A percentile compares a stretch with the other conserved stretches of the same genome.
Evolutionary conservation across 2,888 invertebrate genomes (phyloP).

Genomic region (Agriopis leucophaearia): DNA sequence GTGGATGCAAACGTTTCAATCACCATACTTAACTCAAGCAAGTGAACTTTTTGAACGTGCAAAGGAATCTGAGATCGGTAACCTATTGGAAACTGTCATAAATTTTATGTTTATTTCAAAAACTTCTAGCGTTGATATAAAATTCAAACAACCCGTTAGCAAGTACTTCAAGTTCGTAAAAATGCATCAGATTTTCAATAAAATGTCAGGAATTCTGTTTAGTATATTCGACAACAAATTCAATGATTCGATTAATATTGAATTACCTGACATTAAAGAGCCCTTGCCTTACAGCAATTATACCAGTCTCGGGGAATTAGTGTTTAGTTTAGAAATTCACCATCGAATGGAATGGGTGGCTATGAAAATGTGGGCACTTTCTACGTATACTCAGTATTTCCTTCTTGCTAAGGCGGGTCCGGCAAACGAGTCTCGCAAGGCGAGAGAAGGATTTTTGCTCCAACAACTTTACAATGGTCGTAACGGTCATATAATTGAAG

Average conservation of each 20-base stretch:
- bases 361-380: slow-evolving; percentile 6
- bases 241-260: background rate
- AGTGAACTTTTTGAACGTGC: slow-evolving; percentile 4
- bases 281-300: background rate
- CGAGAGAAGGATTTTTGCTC: slow-evolving; percentile 7
- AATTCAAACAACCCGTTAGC: slow-evolving; percentile 5
- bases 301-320: slow-evolving; percentile 8
- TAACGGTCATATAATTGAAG: slow-evolving; percentile 1
- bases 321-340: slow-evolving; percentile 5
- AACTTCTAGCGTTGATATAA: slow-evolving; percentile 3
- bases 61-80: slow-evolving; percentile 2
- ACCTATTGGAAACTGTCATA: slow-evolving; percentile 3
- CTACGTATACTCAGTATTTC: background rate
- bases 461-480: slow-evolving; percentile 7
- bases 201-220: background rate
- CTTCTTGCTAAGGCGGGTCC: slow-evolving; percentile 4
- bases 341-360: slow-evolving; percentile 1
- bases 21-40: slow-evolving; percentile 2
- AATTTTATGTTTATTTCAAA: slow-evolving; percentile 11
- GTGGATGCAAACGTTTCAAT: slow-evolving; percentile 1
- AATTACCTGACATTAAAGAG: background rate
- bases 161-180: slow-evolving; percentile 8
- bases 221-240: background rate
- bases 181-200: slow-evolving; percentile 6
- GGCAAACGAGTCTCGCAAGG: background rate